Evolutionary conservation across 2,797 vertebrate species (phyloP).

Genomic region (Silurus lanzhouensis): DNA sequence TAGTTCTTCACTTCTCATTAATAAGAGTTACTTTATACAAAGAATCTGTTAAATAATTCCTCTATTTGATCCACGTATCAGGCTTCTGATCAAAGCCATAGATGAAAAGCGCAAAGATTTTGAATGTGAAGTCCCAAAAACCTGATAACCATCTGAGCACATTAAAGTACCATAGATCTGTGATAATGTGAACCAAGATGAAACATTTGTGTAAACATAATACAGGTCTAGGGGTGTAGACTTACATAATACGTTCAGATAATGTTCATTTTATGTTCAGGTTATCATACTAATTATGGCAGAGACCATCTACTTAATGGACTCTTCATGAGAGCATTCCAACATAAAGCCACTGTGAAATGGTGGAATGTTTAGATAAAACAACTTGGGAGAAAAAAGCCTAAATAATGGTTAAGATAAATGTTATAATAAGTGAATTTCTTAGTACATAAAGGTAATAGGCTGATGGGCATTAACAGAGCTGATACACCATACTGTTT

Average conservation of each 20-base stretch:
- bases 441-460: background rate
- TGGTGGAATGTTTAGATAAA: background rate
- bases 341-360: background rate
- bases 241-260: background rate
- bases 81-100: background rate
- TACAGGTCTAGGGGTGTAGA: background rate
- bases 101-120: background rate
- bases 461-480: background rate
- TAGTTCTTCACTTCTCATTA: background rate
- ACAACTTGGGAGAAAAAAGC: background rate
- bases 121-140: background rate
- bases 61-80: too few species aligned
- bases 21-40: too few species aligned
- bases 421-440: background rate
- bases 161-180: background rate
- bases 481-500: background rate
- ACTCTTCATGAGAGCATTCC: background rate
- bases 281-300: background rate
- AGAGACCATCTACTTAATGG: background rate
- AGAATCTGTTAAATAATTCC: background rate
- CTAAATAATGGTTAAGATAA: background rate
- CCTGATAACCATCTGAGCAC: background rate
- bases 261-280: background rate
- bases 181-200: background rate
- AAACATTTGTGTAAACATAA: background rate